Evolutionary conservation across 35 echinoderm and acorn worm genomes (phyloP), one percentile per base, ranked within the genome.

Genomic region (Strongylocentrotus purpuratus): DNA sequence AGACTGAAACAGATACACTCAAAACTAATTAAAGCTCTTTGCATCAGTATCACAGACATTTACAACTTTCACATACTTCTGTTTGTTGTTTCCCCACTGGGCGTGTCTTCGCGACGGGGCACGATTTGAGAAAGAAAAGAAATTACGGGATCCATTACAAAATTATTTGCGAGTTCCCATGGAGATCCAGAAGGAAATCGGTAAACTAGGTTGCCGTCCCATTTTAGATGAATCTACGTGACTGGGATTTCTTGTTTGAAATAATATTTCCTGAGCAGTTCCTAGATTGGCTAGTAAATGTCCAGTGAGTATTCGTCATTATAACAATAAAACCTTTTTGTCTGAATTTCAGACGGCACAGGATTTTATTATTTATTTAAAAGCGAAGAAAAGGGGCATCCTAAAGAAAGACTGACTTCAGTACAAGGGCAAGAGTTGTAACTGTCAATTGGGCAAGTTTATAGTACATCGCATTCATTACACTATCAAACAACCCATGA

Each of bases 141-240:
- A 59, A 28, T 78, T n/a, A 22, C 4, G 20, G 65, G 65, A 78
- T 78, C 65, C 65, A 78, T 78, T 78, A 78, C 65, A n/a, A n/a
- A 15, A 78, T 78, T 78, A 78, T 78, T 78, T 78, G 33, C 87
- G 45, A 46, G 87, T 89, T 89, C 87, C 87, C 87, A 89, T 89
- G 87, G 87, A 89, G 87, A 89, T 45, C 45, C 25, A 78, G 32
- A 89, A 89, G 87, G 87, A 89, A 89, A 89, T 89, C 87, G 31
- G 12, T 46, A 45, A 89, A 89, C 87, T 89, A 89, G 87, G 87
- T 89, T 89, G 87, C 45, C 45, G 87, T 89, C 87, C 87, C 87
- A 89, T 89, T 89, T 89, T 89, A 45, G 45, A 18, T 46, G 33
- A 89, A 89, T 46, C 45, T 89, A 46, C 87, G 45, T 89, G 87